Base-by-base conservation (phyloP, 2,113 vertebrate genomes). In the Heteronetta atricapilla region DNA sequence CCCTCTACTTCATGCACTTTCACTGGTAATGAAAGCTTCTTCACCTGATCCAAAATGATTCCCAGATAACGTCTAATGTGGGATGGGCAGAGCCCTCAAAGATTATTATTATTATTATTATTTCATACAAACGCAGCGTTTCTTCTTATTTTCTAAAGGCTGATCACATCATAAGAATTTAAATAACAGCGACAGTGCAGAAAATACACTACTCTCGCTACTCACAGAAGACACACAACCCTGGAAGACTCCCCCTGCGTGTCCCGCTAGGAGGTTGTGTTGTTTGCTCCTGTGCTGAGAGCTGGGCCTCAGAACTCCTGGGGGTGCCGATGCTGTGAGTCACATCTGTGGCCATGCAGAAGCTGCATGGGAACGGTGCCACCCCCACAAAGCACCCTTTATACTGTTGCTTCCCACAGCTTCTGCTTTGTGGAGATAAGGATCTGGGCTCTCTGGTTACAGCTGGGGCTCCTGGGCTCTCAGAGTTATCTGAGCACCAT, bases 361-460 rank as follows among this genome's bases (percentile, higher is more conserved):
- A 8, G 1, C 16, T 1, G 63, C 77, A 34, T 53, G 77, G 85
- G 81, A 94, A 64, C 13, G 3, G 26, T 34, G 60, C 72, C 44
- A 19, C 42, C 48, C 33, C n/a, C 73, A 96, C 93, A 94, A 94
- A 66, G 69, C 18, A 0, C 8, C 82, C 74, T 93, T 92, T 87
- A 42, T 94, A 3, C 18, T 21, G n/a, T 81, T 42, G 70, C 89
- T 90, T 96, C 77, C 58, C 74, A 60, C 0, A 1, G 82, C 80
- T 64, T 4, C 29, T 63, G 88, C 42, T 76, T 62, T 3, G 11
- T 0, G 2, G n/a, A 66, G 81, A 85, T 42, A 34, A 60, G 72
- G 81, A 82, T 89, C 92, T 62, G 88, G 68, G 74, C 66, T 84
- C 89, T 93, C 88, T 87, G 86, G 69, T 74, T 94, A 82, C 92